Evolutionary conservation across 2,797 vertebrate genomes (phyloP), one percentile per base, ranked within the genome.

Genomic region (Staurois parvus): DNA sequence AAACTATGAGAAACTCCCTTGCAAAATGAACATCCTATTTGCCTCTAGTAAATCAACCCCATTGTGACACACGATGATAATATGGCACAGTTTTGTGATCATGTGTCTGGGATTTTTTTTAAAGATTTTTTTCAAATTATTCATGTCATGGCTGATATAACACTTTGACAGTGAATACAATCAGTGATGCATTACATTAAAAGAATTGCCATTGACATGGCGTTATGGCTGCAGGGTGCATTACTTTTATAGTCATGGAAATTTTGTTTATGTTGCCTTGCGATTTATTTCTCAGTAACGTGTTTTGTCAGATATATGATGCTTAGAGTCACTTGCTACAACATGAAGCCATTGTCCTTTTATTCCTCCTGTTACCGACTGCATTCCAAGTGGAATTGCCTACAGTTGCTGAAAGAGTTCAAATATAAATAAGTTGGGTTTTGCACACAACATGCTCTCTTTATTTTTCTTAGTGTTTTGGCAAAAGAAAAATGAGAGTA

Each of bases 311-410:
- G 56, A 70, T 17, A 45, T 78, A 9, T 19, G 26, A 40, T 45
- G 34, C 52, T 66, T 28, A 76, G 21, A 13, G 6, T 29, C 67
- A 69, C 67, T 66, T 64, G 21, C 75, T 66, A 42, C 34, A 12
- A 42, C 42, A 78, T 21, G 45, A 37, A 62, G 28, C 13, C 75
- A 64, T 32, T 32, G 59, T 37, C 75, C 59, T 66, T 40, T 78
- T 42, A 28, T 21, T 62, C 17, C 59, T 30, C 40, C 24, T 79
- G 40, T 69, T 79, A 15, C 40, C n/a, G 37, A 48, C 21, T 29
- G 77, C 13, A 30, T 79, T 69, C 75, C 64, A 68, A 79, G 40
- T 30, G 67, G 77, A 48, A 48, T 52, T 24, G 17, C 28, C 64
- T 79, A 30, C 37, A 66, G 59, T 77, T 26, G 40, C 76, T 40